Base-by-base conservation (phyloP, 2,797 vertebrate genomes). In the Falco biarmicus region DNA sequence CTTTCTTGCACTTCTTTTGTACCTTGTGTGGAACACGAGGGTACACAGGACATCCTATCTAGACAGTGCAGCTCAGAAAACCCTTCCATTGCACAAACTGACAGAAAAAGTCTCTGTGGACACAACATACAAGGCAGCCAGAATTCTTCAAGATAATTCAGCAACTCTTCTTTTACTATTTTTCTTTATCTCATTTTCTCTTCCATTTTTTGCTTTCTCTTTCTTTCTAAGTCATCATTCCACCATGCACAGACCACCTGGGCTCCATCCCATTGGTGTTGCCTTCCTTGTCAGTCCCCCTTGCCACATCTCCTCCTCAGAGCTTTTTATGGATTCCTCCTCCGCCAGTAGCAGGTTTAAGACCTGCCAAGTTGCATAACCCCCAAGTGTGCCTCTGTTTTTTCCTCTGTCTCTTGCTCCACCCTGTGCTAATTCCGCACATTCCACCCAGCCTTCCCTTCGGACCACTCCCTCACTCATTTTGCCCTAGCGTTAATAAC, bases 341-440 rank as follows among this genome's bases (percentile, higher is more conserved):
- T 84, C 89, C 8, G 69, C 32, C 48, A 37, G 28, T 20, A 65
- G 34, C 84, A 75, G 28, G 59, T 73, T 85, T 75, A 87, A 86
- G 61, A 92, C 79, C 37, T 54, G 90, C 63, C 84, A 84, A 93
- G 68, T 90, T 93, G 87, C 71, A 29, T 69, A 96, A 97, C 28
- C 41, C 41, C 93, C 39, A 32, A 89, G 66, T 0, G 41, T 10
- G 89, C 54, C 83, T 91, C 82, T 84, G 80, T 31, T 83, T 86
- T 88, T 75, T 21, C 51, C 83, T 70, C 86, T 10, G 70, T 75
- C 84, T 87, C 91, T 91, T 80, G 82, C 95, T 95, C 92, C 95
- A 95, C 91, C 95, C 89, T 29, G 34, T 89, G 93, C 95, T 91
- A 92, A 96, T 96, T 96, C 95, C 85, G 5, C 74, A 83, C 95